A percentile compares a stretch with the other conserved stretches of the same genome.
Conservation (phyloP, 2,797 vertebrate species). For the Enteromius viviparus region DNA sequence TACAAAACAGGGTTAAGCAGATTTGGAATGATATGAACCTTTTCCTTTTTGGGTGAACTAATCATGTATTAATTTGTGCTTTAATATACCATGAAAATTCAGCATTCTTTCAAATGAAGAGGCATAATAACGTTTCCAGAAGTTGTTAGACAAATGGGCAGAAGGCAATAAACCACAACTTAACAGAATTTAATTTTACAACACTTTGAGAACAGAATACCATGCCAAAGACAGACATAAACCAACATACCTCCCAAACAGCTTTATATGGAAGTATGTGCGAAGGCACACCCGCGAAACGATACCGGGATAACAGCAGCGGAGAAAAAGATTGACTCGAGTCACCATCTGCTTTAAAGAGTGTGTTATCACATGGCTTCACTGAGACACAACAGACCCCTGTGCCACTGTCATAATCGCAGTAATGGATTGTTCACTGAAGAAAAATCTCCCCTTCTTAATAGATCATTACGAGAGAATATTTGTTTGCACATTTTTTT, state of each 20-base stretch:
- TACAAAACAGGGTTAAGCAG: neutral
- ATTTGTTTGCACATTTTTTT: constrained; percentile 57
- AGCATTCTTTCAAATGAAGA: neutral
- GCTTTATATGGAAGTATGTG: constrained; percentile 39
- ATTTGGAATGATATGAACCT: neutral
- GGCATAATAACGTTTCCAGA: neutral
- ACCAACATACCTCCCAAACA: constrained; percentile 5
- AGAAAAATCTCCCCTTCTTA: constrained; percentile 55
- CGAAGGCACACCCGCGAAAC: constrained; percentile 13
- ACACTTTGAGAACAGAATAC: neutral
- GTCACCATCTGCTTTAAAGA: neutral
- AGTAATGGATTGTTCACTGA: constrained; percentile 50
- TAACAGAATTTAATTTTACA: neutral
- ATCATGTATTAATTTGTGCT: neutral
- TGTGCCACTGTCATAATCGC: constrained; percentile 57
- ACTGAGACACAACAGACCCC: constrained; percentile 57
- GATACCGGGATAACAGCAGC: neutral
- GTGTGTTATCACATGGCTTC: neutral
- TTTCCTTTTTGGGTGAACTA: neutral
- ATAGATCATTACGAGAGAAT: constrained; percentile 61
- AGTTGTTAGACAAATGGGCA: neutral
- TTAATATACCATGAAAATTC: neutral
- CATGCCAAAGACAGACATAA: neutral
- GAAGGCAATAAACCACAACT: neutral
- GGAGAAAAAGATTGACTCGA: neutral